Base-by-base conservation (phyloP, 2,888 invertebrate species). In the Matsumyia berberina region DNA sequence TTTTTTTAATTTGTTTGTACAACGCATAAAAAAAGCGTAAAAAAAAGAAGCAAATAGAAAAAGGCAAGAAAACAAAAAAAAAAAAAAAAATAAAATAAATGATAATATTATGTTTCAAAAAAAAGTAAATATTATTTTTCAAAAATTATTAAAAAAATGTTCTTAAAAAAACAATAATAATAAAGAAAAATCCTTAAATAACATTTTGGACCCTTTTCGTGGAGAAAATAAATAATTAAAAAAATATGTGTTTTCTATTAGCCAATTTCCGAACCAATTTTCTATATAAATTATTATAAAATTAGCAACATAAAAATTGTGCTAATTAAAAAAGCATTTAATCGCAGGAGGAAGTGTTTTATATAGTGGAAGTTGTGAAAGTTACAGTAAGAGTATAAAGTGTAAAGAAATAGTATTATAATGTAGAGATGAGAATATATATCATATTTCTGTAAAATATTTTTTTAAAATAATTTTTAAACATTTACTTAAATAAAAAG, bases 21-120 rank as follows among this genome's bases (percentile, higher is more conserved):
- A 72, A 86, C 81, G 77, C 72, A 86, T 67, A 53, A 29, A 35
- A 24, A 55, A 82, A 73, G 77, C 86, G 49, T 49, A 66, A 81
- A 67, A 70, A 74, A 69, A 33, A 72, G 73, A 73, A 73, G 35
- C 44, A 17, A 73, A 62, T 11, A 55, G 42, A 35, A 74, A 51
- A 57, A 70, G 29, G 19, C 31, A 51, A 64, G 15, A 57, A 67
- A 44, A 57, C 19, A 74, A 74, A 42, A 49, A 53, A 19, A 35
- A 2, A 53, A 70, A 51, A 31, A 57, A 49, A 58, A 49, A n/a
- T n/a, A n/a, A n/a, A n/a, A n/a, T n/a, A n/a, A n/a, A n/a, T n/a
- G n/a, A n/a, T n/a, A n/a, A n/a, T n/a, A n/a, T n/a, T 24, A 9
- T 37, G 3, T 53, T 72, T 12, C 42, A 64, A 64, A 64, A 31